phyloP scores from a whole-genome alignment of 2,113 vertebrate genomes.

The Melospiza georgiana region DNA sequence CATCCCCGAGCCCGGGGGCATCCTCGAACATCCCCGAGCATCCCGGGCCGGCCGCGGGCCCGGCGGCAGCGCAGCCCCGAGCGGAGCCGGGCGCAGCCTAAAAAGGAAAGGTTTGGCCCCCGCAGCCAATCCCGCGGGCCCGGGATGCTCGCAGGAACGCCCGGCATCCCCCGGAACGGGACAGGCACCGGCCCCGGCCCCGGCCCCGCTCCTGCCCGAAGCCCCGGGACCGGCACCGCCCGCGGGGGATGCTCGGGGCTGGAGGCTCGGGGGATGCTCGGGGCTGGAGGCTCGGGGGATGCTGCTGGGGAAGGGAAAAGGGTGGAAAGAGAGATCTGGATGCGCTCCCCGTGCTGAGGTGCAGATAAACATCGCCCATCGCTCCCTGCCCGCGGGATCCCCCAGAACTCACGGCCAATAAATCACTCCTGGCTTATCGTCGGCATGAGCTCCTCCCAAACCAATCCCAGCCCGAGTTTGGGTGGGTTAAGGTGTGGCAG shows the following conservation, averaged over 20 bases:
- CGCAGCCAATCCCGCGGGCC: conserved; percentile 15
- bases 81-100: conserved; percentile 32
- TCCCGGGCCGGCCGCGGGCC: neutral
- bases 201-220: neutral
- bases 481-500: rapidly evolving
- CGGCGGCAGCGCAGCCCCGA: neutral
- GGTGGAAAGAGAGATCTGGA: rapidly evolving
- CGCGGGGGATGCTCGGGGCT: neutral
- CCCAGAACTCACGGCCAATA: rapidly evolving
- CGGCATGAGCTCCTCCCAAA: neutral
- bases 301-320: neutral
- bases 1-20: neutral
- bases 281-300: neutral
- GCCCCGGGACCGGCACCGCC: neutral
- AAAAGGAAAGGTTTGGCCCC: conserved; percentile 52
- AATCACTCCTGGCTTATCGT: rapidly evolving
- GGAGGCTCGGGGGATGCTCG: neutral
- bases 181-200: neutral
- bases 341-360: rapidly evolving
- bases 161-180: neutral
- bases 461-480: rapidly evolving
- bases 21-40: neutral
- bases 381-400: neutral
- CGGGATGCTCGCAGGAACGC: conserved; percentile 38
- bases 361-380: neutral